Evolutionary conservation across 2,888 invertebrate genomes (phyloP), one percentile per base, ranked within the genome.

Genomic region (Andrena bucephala): DNA sequence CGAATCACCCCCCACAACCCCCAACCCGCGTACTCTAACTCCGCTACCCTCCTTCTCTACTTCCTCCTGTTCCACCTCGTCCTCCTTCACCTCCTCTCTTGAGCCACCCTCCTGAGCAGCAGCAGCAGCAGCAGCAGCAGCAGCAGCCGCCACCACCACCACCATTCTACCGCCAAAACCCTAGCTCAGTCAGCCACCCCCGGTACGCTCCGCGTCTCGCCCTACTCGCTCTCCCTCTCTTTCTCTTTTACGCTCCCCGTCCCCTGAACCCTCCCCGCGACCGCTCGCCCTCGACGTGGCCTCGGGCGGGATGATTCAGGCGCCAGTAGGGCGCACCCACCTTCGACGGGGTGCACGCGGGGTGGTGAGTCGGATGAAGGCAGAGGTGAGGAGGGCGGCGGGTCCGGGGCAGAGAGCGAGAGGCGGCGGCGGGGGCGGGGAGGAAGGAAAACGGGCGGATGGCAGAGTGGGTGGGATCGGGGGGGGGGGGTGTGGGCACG

Each of bases 261-360:
- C 36, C 48, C 65, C 68, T 42, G 29, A 79, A 78, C 83, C 85
- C 81, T 83, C 85, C 68, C 66, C 65, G 27, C 67, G 76, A 72
- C 68, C 54, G 74, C 84, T 80, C 84, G 84, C 78, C 86, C 77
- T 85, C 85, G 77, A 86, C 87, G 88, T 89, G 91, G 93, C 93
- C 93, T 93, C 93, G 90, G 92, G 92, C 93, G 92, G 93, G 93
- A 93, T 94, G 94, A 93, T 94, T 94, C 94, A 94, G 93, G 94
- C 94, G 94, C 94, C 94, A 93, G 93, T 93, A 92, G 94, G 94
- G 93, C 93, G 94, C 94, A 93, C 93, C 93, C 93, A 94, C 94
- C 93, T 94, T 93, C 91, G 87, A 77, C 87, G 86, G 89, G 92
- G 87, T 86, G 85, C 83, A 86, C 86, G 87, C 86, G 62, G 68